Evolutionary conservation across 2,888 invertebrate genomes (phyloP), one percentile per base, ranked within the genome.

Genomic region (Scotopteryx bipunctaria): DNA sequence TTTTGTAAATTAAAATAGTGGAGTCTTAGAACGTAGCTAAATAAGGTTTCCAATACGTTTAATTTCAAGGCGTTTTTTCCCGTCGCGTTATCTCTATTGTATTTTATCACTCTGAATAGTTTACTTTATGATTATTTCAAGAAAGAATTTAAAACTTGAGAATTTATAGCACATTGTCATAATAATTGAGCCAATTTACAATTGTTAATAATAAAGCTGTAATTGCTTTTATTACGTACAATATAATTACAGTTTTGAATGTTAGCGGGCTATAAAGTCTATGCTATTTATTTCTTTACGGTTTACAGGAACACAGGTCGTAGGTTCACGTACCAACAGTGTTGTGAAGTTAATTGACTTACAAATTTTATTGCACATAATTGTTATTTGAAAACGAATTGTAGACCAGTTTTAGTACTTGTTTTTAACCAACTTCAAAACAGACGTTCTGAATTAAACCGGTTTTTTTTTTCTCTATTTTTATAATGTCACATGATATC

Each of bases 141-240:
- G 32, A 42, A 54, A 50, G 42, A 50, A 57, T 31, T 54, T 32
- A 44, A 46, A 53, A 52, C 46, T 38, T 37, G 33, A 45, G 40
- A 54, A 46, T 59, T 55, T 55, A 59, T 50, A 44, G 43, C 49
- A 55, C 52, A 59, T 44, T 55, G 50, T 55, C 52, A 50, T 52
- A 49, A 40, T 50, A 49, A 55, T 55, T 49, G 47, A 36, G 43
- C 19, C 42, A 44, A 53, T 47, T n/a, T 49, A 49, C 32, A 36
- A 48, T 54, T 54, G 45, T 49, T 35, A 32, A 35, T 50, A 55
- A 42, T 49, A 45, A 49, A 50, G 37, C 13, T 46, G n/a, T 31
- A 27, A 29, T 27, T 41, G 33, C 38, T 13, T 46, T 46, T 46
- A 42, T 49, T 49, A 55, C n/a, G n/a, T 15, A 23, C 31, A 17